Evolutionary conservation across 2,797 vertebrate species (phyloP).

Genomic region (Notoglanidium macrostoma): DNA sequence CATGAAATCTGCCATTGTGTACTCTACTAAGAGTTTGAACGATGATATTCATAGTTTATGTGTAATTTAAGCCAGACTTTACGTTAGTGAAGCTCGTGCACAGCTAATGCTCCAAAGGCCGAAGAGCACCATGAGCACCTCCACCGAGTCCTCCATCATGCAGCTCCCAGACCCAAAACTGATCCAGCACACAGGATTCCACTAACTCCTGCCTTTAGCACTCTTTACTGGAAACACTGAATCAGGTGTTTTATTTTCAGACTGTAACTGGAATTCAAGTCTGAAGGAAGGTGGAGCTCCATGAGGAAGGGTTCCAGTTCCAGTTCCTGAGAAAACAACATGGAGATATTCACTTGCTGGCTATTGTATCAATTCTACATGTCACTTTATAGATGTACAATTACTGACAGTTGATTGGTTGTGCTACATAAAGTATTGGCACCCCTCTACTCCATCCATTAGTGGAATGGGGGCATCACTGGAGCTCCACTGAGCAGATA

Average conservation of each 20-base stretch:
- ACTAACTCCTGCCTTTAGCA: not conserved
- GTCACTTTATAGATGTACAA: not conserved
- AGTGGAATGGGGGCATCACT: not conserved
- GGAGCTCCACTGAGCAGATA: not conserved
- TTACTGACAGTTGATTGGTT: not conserved
- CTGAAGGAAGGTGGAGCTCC: not conserved
- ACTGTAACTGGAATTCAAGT: not conserved
- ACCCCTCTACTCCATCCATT: not conserved
- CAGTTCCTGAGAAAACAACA: not conserved
- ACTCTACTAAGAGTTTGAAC: not conserved
- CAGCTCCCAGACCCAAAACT: not conserved
- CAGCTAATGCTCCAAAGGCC: not conserved
- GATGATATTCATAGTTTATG: not conserved
- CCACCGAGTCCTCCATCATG: not conserved
- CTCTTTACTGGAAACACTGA: not conserved
- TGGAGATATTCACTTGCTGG: not conserved
- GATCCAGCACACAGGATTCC: not conserved
- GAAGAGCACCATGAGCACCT: not conserved
- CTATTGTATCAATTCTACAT: not conserved
- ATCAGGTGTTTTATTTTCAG: not conserved
- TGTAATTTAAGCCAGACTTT: not conserved
- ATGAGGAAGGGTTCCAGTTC: not conserved
- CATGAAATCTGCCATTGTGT: too few species aligned
- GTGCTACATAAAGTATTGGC: not conserved
- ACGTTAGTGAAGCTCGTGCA: not conserved